These are phyloP conservation scores for Osmerus mordax DNA, from an alignment of 2,113 vertebrate genomes.

Conservation along the genomic window DNA sequence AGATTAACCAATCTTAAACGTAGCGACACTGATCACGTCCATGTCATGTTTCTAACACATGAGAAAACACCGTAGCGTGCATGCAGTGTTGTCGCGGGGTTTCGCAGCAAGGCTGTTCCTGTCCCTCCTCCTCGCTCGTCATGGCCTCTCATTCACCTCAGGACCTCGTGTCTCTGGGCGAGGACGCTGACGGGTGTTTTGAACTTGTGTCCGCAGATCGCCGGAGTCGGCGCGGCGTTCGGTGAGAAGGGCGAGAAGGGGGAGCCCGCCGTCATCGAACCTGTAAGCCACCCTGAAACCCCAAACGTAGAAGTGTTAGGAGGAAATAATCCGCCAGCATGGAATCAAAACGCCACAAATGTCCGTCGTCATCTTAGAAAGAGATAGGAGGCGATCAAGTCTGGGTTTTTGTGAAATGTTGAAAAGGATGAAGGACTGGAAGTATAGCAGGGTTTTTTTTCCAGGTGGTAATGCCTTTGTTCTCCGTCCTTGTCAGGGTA, in stretches of 20 bases:
- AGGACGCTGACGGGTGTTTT: conserved; percentile 9
- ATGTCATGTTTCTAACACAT: no score
- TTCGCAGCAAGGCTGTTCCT: no score
- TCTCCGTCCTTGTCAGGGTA: conserved; percentile 77
- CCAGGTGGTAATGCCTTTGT: conserved; percentile 57
- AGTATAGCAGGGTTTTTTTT: not conserved
- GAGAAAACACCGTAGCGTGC: no score
- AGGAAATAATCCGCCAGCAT: not conserved
- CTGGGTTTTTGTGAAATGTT: no score
- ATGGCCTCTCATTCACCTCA: not conserved
- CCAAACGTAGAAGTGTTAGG: not conserved
- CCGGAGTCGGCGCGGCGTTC: conserved; percentile 72
- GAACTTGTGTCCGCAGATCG: conserved; percentile 69
- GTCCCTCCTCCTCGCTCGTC: not conserved
- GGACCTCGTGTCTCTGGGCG: not conserved
- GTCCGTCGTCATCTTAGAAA: no score
- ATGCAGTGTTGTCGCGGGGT: no score
- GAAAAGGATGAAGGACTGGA: not conserved
- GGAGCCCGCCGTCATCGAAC: conserved; percentile 95
- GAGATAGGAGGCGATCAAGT: no score
- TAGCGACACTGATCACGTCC: no score
- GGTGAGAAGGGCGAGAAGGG: conserved; percentile 97
- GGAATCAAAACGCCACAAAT: no score
- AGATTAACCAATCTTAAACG: no score
- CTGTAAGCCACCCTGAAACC: conserved; percentile 73